Evolutionary conservation across 30 jellyfish, hydroid and myxozoan genomes (phyloP).

Genomic region (Nemopilema nomurai): DNA sequence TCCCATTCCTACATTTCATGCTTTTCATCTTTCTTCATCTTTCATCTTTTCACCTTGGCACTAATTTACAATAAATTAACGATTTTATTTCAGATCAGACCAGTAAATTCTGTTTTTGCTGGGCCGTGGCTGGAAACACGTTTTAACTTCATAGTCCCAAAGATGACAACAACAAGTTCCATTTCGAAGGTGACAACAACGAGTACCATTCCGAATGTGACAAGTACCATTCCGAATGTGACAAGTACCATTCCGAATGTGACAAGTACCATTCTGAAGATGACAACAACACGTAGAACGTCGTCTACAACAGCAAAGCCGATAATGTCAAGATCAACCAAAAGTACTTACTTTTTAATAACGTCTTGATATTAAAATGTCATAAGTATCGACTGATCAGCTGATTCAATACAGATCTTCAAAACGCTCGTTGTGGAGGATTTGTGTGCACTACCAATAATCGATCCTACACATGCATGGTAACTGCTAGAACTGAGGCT

Average conservation of each 20-base stretch:
- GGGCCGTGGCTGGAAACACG: conserved; percentile 13
- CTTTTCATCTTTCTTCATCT: too few species aligned
- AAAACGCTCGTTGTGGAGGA: not conserved
- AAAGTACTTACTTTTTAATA: not conserved
- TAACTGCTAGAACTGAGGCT: too few species aligned
- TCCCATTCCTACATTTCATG: too few species aligned
- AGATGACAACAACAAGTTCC: not conserved
- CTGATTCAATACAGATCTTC: too few species aligned
- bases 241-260: not conserved
- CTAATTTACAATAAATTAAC: not conserved
- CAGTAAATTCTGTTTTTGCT: conserved; percentile 6
- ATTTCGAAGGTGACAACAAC: not conserved
- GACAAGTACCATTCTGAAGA: not conserved
- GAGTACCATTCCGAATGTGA: not conserved
- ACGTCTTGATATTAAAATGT: too few species aligned
- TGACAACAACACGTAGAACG: too few species aligned
- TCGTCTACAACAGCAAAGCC: not conserved
- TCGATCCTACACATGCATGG: too few species aligned
- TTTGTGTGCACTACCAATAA: too few species aligned
- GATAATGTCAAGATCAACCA: not conserved
- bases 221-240: not conserved
- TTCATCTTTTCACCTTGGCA: too few species aligned
- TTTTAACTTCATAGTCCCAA: not conserved
- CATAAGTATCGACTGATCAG: too few species aligned
- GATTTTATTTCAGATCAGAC: conserved; percentile 18